Conservation (phyloP, 2,888 invertebrate species). For the Erebia palarica region DNA sequence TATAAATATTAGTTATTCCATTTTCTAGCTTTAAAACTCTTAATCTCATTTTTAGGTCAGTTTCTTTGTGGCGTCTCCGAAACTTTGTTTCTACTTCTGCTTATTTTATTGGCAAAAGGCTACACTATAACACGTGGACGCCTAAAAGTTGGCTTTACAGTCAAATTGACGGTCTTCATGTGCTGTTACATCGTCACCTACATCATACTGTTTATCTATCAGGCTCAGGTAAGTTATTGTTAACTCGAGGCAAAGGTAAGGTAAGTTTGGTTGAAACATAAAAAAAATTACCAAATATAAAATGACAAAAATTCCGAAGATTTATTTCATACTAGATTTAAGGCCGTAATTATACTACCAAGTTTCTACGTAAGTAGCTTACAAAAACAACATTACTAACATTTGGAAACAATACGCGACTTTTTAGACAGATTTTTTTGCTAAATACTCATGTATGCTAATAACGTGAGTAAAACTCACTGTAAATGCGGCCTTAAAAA, state of each 20-base stretch:
- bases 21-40: not conserved
- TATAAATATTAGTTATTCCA: not conserved
- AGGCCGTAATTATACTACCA: no score
- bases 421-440: no score
- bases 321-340: no score
- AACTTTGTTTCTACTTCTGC: constrained; percentile 88
- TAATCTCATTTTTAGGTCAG: constrained; percentile 82
- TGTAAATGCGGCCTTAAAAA: no score
- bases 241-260: not conserved
- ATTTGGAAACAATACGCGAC: no score
- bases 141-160: constrained; percentile 86
- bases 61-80: constrained; percentile 88
- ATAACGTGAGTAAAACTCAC: no score
- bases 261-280: not conserved
- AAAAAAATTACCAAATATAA: no score
- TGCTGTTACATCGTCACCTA: constrained; percentile 88
- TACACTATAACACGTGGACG: constrained; percentile 94
- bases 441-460: no score
- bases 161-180: constrained; percentile 91
- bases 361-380: no score
- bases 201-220: constrained; percentile 89
- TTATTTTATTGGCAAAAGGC: constrained; percentile 93
- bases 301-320: no score
- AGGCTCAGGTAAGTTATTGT: constrained; percentile 84
- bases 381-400: no score